These are phyloP conservation scores for Varroa destructor DNA, from an alignment of 1,140 invertebrate species.

Conservation along the genomic window DNA sequence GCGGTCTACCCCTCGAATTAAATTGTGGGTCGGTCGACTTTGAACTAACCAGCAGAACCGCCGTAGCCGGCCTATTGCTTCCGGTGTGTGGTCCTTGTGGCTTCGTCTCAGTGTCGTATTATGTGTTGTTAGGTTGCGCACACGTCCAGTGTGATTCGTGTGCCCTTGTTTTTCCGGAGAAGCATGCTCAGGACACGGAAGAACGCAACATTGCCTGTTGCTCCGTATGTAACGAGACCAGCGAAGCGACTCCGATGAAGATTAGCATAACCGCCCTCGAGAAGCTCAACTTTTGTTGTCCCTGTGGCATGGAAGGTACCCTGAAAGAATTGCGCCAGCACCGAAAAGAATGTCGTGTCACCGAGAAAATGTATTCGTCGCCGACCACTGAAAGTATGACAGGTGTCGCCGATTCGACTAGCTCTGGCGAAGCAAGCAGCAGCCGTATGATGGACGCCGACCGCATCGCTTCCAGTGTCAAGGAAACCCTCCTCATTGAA, in stretches of 20 bases:
- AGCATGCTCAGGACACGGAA: background rate
- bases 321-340: background rate
- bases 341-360: background rate
- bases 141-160: constrained; percentile 16
- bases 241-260: background rate
- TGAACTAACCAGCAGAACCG: no score
- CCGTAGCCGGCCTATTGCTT: background rate
- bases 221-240: background rate
- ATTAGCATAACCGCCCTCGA: background rate
- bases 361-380: background rate
- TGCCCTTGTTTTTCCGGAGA: background rate
- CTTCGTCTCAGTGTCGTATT: background rate
- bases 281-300: background rate
- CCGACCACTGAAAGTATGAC: background rate
- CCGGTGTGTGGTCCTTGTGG: background rate
- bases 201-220: background rate
- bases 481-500: background rate
- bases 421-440: background rate
- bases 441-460: background rate
- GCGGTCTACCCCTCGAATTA: constrained; percentile 3
- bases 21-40: background rate
- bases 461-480: background rate
- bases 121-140: background rate
- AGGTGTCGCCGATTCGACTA: background rate
- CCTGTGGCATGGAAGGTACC: constrained; percentile 4